These are phyloP conservation scores for Schrankia costaestrigalis DNA, from an alignment of 2,888 invertebrate species.

Conservation along the genomic window DNA sequence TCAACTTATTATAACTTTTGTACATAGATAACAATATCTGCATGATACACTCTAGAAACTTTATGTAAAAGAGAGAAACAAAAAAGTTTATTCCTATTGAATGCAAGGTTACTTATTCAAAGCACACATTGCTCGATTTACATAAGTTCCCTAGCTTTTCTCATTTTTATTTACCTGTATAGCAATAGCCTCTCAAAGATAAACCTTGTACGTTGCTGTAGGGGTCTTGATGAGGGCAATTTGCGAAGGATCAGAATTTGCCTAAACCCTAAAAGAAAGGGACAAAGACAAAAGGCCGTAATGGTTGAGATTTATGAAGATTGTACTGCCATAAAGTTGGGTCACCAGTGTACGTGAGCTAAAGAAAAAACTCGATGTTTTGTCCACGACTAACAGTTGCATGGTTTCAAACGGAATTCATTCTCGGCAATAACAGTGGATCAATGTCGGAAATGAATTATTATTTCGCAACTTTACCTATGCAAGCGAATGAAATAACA, in stretches of 20 bases:
- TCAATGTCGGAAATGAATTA: slow-evolving; percentile 30
- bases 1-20: no score
- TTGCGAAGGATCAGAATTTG: slow-evolving; percentile 67
- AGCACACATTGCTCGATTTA: slow-evolving; percentile 56
- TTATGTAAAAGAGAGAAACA: slow-evolving; percentile 30
- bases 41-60: slow-evolving; percentile 39
- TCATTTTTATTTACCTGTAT: slow-evolving; percentile 52
- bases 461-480: slow-evolving; percentile 28
- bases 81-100: slow-evolving; percentile 40
- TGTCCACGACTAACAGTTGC: slow-evolving; percentile 21
- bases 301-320: slow-evolving; percentile 68
- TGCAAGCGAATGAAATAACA: slow-evolving; percentile 20
- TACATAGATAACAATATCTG: slow-evolving; percentile 27
- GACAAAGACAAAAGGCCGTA: slow-evolving; percentile 70
- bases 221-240: slow-evolving; percentile 52
- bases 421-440: slow-evolving; percentile 21
- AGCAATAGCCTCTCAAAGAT: slow-evolving; percentile 46
- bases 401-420: slow-evolving; percentile 26
- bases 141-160: slow-evolving; percentile 50
- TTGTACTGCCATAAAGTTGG: slow-evolving; percentile 54
- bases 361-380: slow-evolving; percentile 25
- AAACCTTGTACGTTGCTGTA: slow-evolving; percentile 41
- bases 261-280: slow-evolving; percentile 61
- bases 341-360: slow-evolving; percentile 35
- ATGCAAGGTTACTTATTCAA: slow-evolving; percentile 49